These are phyloP conservation scores for Philopedon plagiatum DNA, from an alignment of 2,888 invertebrate species.

Conservation along the genomic window DNA sequence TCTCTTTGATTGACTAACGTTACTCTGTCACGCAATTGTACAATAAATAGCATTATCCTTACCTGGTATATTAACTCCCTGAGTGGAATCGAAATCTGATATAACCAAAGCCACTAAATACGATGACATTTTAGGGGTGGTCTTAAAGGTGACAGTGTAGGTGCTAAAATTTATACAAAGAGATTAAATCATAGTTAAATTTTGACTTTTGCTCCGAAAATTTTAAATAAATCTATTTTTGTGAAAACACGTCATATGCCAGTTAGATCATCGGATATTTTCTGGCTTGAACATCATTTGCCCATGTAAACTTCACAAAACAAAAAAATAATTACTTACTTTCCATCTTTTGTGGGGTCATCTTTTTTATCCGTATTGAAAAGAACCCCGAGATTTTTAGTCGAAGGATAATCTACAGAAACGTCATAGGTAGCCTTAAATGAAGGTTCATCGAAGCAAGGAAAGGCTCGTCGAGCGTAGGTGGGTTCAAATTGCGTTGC, in stretches of 20 bases:
- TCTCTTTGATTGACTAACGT: no score
- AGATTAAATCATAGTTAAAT: background rate
- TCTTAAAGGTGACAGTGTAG: constrained; percentile 8
- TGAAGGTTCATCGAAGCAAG: constrained; percentile 57
- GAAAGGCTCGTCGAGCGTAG: constrained; percentile 53
- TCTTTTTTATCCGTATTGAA: background rate
- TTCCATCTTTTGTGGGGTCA: background rate
- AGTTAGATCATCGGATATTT: no score
- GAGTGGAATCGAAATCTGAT: constrained; percentile 50
- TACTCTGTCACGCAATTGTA: no score
- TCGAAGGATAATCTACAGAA: constrained; percentile 26
- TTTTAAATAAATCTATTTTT: no score
- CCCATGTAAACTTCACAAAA: no score
- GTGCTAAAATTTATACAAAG: background rate
- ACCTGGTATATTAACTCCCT: constrained; percentile 31
- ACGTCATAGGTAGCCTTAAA: constrained; percentile 55
- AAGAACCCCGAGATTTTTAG: constrained; percentile 6
- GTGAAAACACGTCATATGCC: no score
- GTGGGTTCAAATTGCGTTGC: constrained; percentile 55
- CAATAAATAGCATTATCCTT: no score
- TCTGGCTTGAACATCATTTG: no score
- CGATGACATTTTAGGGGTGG: constrained; percentile 52
- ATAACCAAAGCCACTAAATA: constrained; percentile 52
- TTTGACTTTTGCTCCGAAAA: no score
- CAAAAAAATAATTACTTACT: no score